Evolutionary conservation across 2,113 vertebrate species (phyloP).

Genomic region (Otus sunia): DNA sequence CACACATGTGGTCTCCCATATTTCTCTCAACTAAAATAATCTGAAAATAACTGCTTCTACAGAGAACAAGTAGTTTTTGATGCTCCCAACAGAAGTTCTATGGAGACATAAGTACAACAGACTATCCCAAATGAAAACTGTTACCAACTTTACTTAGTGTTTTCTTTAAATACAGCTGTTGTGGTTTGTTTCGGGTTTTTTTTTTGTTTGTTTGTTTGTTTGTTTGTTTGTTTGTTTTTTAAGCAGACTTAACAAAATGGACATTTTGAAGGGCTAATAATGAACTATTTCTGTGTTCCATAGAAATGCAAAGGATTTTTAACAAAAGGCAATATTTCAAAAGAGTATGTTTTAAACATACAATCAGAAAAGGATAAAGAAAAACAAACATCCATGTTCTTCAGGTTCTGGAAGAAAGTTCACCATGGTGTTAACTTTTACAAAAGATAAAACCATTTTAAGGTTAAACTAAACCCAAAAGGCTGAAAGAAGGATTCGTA

Average conservation of each 20-base stretch:
- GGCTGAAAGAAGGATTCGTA: background rate
- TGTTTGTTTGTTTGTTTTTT: background rate
- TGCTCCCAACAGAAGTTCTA: background rate
- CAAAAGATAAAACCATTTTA: background rate
- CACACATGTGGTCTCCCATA: accelerated
- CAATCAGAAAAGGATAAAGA: background rate
- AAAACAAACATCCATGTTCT: background rate
- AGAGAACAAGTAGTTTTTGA: background rate
- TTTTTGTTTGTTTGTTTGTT: background rate
- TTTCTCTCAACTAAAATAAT: background rate
- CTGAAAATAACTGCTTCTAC: background rate
- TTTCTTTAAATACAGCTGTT: background rate
- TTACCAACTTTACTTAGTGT: background rate
- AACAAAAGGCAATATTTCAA: background rate
- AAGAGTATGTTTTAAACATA: background rate
- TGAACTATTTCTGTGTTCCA: background rate
- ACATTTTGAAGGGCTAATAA: background rate
- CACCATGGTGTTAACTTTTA: background rate
- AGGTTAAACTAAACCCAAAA: background rate
- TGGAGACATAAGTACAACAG: background rate
- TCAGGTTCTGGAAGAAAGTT: background rate
- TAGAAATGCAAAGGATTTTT: background rate
- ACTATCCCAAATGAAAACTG: background rate
- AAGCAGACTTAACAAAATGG: background rate
- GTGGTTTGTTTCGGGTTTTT: too few relatives aligned